These are phyloP conservation scores for Sylvietta virens DNA, from an alignment of 2,113 vertebrate species.

Conservation along the genomic window DNA sequence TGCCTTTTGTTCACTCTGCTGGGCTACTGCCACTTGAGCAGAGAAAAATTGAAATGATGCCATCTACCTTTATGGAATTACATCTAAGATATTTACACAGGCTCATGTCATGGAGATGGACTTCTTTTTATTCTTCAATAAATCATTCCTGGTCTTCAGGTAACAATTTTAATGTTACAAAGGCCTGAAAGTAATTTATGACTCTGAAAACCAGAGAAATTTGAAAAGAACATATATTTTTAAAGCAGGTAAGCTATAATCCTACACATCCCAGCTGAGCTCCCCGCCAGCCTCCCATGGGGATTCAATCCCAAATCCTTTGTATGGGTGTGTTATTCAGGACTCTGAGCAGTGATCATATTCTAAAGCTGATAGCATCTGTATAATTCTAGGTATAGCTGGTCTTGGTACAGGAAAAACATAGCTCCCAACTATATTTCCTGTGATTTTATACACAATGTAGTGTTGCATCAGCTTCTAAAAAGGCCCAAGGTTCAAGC, in stretches of 20 bases:
- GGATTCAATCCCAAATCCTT: not conserved
- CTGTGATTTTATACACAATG: not conserved
- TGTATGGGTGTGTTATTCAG: not conserved
- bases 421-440: not conserved
- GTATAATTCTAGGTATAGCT: not conserved
- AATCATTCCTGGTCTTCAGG: slow-evolving; percentile 59
- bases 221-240: not conserved
- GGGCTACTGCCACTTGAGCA: slow-evolving; percentile 34
- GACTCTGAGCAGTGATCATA: not conserved
- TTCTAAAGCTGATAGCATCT: not conserved
- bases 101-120: not conserved
- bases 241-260: not conserved
- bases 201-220: slow-evolving; percentile 7
- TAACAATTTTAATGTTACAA: slow-evolving; percentile 58
- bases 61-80: slow-evolving; percentile 64
- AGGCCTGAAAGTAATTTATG: slow-evolving; percentile 30
- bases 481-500: not conserved
- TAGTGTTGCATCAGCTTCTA: not conserved
- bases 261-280: not conserved
- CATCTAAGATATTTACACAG: slow-evolving; percentile 55
- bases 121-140: slow-evolving; percentile 53
- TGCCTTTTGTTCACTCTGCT: slow-evolving; percentile 54
- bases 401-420: not conserved
- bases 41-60: slow-evolving; percentile 61
- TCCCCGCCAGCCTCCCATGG: not conserved